Base-by-base conservation (phyloP, 2,113 vertebrate genomes). In the Chelonoidis abingdonii region DNA sequence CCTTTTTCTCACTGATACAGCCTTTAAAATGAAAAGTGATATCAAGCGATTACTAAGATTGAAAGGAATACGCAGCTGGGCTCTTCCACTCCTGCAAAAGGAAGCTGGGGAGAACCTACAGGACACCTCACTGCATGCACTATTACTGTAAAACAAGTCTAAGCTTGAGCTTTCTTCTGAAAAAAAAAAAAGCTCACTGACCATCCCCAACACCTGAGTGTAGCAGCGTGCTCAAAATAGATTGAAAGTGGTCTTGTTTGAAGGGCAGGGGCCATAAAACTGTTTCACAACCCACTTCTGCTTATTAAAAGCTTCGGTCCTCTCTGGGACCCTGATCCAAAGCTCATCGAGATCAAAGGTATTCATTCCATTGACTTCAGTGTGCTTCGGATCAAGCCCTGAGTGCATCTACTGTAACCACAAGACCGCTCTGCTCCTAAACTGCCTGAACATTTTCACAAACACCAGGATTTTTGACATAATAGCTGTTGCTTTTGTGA, bases 201-300 rank as follows among this genome's bases (percentile, higher is more conserved):
- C 8, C 27, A 54, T 13, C 4, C n/a, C 52, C n/a, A 1, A 44
- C 49, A 84, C 4, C 10, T 8, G 6, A 2, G 4, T 14, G 56
- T 24, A 79, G 5, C 12, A 5, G n/a, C 6, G 25, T 11, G 9
- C 86, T 11, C 27, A 2, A 0, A 16, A 88, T 1, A 11, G n/a
- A 53, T 27, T 29, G 12, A 0, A 89, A 84, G 44, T 2, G 44
- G 12, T 27, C 4, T 93, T 83, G 50, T 62, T 85, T 29, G 21
- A 27, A 2, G 29, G 76, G 25, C 88, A 89, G 38, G 1, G 49
- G 9, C 25, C 7, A 2, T 2, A 62, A 29, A n/a, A 17, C 27
- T 44, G 10, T 24, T 50, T 12, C 41, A 44, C 78, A 90, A 56
- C 0, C 1, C 11, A 4, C 1, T 10, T 78, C 69, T 86, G 13